Percentiles rank a stretch among this genome's conserved stretches.
These are phyloP conservation scores for Hemicrepidius hirtus DNA, from an alignment of 2,888 invertebrate species.

Conservation along the genomic window DNA sequence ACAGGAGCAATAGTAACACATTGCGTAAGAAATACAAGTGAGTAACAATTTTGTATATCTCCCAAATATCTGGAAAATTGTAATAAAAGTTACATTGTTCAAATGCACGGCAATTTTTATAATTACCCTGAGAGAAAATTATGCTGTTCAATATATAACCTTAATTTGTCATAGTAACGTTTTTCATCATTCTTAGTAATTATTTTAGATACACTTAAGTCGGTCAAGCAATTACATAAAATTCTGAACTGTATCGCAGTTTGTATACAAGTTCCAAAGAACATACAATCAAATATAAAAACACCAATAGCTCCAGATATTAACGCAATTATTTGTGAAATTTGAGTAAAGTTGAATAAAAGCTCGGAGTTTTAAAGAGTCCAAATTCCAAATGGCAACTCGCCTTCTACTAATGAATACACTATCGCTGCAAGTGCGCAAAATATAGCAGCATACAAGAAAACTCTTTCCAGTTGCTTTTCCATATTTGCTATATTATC, in stretches of 20 bases:
- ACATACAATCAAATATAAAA: neutral
- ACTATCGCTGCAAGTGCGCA: too few relatives aligned
- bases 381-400: neutral
- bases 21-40: neutral
- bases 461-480: neutral
- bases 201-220: neutral
- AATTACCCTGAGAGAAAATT: too few relatives aligned
- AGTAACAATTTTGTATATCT: neutral
- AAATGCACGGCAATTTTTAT: too few relatives aligned
- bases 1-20: neutral
- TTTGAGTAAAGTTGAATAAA: too few relatives aligned
- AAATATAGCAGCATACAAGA: neutral
- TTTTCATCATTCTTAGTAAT: neutral
- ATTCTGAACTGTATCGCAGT: neutral
- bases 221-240: neutral
- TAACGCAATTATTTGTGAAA: neutral
- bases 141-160: neutral
- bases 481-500: neutral
- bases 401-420: neutral
- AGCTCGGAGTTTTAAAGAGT: neutral
- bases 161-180: neutral
- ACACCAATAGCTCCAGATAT: neutral
- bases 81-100: too few relatives aligned
- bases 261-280: neutral
- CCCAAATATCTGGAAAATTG: neutral